Evolutionary conservation across 2,797 vertebrate genomes (phyloP).

Genomic region (Trematomus bernacchii): DNA sequence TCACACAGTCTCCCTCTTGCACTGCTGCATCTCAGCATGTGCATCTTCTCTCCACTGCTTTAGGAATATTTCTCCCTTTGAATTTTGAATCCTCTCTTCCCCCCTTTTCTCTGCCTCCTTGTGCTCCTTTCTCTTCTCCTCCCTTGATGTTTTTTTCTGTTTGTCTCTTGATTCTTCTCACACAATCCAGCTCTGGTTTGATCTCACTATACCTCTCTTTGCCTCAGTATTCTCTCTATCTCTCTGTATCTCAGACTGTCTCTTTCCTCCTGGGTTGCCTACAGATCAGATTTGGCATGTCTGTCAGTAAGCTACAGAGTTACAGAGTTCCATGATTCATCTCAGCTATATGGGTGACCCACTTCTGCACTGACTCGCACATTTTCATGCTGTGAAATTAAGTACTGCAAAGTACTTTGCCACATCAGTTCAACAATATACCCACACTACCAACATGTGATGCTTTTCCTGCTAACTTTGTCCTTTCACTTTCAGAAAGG

Average conservation of each 20-base stretch:
- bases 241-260: not conserved
- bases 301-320: conserved; percentile 65
- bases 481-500: not conserved
- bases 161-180: conserved; percentile 52
- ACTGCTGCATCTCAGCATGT: conserved; percentile 41
- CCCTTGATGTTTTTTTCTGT: conserved; percentile 56
- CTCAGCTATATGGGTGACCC: conserved; percentile 80
- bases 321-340: conserved; percentile 68
- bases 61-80: conserved; percentile 58
- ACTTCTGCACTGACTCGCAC: conserved; percentile 72
- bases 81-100: conserved; percentile 64
- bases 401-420: conserved; percentile 36
- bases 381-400: conserved; percentile 54
- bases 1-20: conserved; percentile 47
- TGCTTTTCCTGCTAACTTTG: not conserved
- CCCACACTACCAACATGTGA: not conserved
- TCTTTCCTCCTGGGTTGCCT: conserved; percentile 49
- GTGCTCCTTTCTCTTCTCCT: conserved; percentile 21
- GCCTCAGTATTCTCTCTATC: not conserved
- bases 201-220: conserved; percentile 47
- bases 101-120: conserved; percentile 28
- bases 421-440: conserved; percentile 20
- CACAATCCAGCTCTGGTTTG: conserved; percentile 48
- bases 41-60: conserved; percentile 52
- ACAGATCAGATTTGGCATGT: conserved; percentile 61